A percentile compares a stretch with the other conserved stretches of the same genome.
phyloP scores from a whole-genome alignment of 2,888 invertebrate species.

The Chrysomela aeneicollis region DNA sequence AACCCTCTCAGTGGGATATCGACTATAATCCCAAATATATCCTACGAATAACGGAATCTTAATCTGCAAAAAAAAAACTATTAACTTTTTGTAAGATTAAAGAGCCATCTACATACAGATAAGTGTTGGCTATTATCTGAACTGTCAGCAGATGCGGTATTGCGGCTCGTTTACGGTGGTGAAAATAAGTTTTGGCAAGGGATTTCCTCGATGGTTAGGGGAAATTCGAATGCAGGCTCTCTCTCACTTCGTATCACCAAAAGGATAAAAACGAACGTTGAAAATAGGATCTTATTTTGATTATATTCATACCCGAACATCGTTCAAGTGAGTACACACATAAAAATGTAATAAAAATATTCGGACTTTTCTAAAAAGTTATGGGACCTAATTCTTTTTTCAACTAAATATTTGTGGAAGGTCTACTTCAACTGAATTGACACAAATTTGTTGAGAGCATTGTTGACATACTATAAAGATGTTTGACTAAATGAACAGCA shows the following conservation, averaged over 20 bases:
- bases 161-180: constrained; percentile 47
- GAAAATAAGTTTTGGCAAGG: constrained; percentile 38
- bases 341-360: too few species aligned
- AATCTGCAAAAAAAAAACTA: constrained; percentile 44
- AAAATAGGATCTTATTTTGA: background rate
- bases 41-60: constrained; percentile 39
- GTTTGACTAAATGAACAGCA: too few species aligned
- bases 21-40: constrained; percentile 38
- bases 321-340: too few species aligned
- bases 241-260: too few species aligned
- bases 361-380: too few species aligned
- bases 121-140: constrained; percentile 51
- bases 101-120: constrained; percentile 49
- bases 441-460: too few species aligned
- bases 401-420: too few species aligned
- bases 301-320: background rate
- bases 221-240: constrained; percentile 1
- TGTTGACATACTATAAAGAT: too few species aligned
- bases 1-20: constrained; percentile 21
- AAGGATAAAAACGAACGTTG: background rate
- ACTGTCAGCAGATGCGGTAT: constrained; percentile 49
- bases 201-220: constrained; percentile 20
- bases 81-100: constrained; percentile 47
- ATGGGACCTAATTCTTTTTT: too few species aligned
- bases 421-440: too few species aligned